These are phyloP conservation scores for Amblyjoppa proteus DNA, from an alignment of 2,888 invertebrate genomes.

Conservation along the genomic window DNA sequence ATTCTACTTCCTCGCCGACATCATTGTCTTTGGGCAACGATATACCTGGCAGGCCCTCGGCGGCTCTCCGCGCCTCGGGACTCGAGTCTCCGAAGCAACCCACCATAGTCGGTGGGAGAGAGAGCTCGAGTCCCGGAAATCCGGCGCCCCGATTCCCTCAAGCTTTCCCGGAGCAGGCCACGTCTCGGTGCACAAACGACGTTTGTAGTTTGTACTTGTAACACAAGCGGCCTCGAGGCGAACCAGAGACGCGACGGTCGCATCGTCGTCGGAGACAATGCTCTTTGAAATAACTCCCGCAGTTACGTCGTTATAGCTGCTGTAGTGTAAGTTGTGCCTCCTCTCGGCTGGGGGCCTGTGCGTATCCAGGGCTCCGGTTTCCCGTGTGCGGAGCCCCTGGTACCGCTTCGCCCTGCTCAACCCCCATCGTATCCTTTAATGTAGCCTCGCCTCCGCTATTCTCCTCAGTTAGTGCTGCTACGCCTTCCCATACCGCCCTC, in stretches of 20 bases:
- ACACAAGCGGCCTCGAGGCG: conserved; percentile 64
- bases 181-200: conserved; percentile 66
- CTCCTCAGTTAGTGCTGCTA: conserved; percentile 7
- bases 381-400: not conserved
- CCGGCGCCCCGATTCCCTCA: conserved; percentile 55
- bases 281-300: conserved; percentile 65
- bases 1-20: conserved; percentile 23
- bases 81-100: not conserved
- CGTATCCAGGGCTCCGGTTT: conserved; percentile 27
- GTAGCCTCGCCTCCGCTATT: conserved; percentile 52
- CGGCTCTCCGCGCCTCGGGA: not conserved
- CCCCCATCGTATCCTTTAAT: conserved; percentile 68
- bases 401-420: conserved; percentile 30
- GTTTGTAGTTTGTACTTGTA: conserved; percentile 69
- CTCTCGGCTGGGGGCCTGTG: conserved; percentile 9
- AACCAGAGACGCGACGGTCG: conserved; percentile 52
- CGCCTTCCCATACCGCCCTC: conserved; percentile 13
- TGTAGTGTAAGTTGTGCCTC: conserved; percentile 3
- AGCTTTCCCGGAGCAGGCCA: conserved; percentile 48
- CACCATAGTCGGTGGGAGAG: not conserved
- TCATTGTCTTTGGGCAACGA: conserved; percentile 22
- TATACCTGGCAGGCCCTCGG: conserved; percentile 26
- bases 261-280: conserved; percentile 63
- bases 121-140: conserved; percentile 57
- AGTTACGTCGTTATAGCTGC: conserved; percentile 56